Evolutionary conservation across 1,140 invertebrate genomes (phyloP).

Genomic region (Drosophila funebris): DNA sequence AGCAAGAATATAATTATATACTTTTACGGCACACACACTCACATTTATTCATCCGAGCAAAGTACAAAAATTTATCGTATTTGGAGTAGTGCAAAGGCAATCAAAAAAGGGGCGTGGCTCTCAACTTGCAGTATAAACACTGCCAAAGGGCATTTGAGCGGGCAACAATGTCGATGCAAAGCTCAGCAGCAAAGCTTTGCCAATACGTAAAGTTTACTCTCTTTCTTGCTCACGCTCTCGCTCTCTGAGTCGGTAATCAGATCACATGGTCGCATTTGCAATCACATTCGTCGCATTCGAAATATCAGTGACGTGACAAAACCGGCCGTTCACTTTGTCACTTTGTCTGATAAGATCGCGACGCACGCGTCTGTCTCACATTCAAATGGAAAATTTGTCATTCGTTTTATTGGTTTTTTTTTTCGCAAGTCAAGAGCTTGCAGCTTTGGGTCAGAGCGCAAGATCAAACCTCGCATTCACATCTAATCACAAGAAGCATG

Average conservation of each 20-base stretch:
- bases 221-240: neutral
- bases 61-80: no score
- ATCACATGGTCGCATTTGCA: slow-evolving; percentile 64
- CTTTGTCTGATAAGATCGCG: slow-evolving; percentile 22
- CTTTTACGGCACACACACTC: neutral
- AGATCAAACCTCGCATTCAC: neutral
- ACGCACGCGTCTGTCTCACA: slow-evolving; percentile 2
- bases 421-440: slow-evolving; percentile 11
- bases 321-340: slow-evolving; percentile 31
- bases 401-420: slow-evolving; percentile 16
- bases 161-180: slow-evolving; percentile 18
- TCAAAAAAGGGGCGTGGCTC: neutral
- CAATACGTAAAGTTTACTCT: slow-evolving; percentile 2
- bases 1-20: slow-evolving; percentile 53
- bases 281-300: slow-evolving; percentile 43
- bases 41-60: no score
- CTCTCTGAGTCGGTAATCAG: slow-evolving; percentile 35
- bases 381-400: slow-evolving; percentile 33
- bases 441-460: slow-evolving; percentile 22
- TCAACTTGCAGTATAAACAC: slow-evolving; percentile 8
- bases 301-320: slow-evolving; percentile 47
- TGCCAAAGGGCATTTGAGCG: slow-evolving; percentile 7
- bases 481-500: slow-evolving; percentile 18
- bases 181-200: slow-evolving; percentile 32
- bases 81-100: no score